These are phyloP conservation scores for Caradrina kadenii DNA, from an alignment of 2,888 invertebrate genomes.

Conservation along the genomic window DNA sequence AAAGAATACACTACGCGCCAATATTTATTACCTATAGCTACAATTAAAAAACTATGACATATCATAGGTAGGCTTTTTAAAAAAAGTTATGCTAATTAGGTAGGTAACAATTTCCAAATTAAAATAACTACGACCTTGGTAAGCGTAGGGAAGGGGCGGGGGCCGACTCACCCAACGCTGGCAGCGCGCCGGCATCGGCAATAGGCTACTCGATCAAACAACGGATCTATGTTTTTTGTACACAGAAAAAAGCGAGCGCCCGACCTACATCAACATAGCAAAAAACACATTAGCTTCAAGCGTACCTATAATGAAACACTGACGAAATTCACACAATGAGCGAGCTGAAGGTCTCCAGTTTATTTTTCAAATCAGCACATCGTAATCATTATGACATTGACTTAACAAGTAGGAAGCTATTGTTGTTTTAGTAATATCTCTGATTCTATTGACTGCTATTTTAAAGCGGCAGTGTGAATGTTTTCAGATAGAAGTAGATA, in stretches of 20 bases:
- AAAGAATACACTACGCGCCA: no score
- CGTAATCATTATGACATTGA: conserved; percentile 74
- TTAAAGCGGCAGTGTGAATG: conserved; percentile 39
- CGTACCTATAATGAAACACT: conserved; percentile 66
- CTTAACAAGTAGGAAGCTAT: conserved; percentile 66
- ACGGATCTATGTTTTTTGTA: conserved; percentile 77
- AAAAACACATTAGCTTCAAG: conserved; percentile 73
- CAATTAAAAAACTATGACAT: neutral
- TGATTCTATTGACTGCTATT: conserved; percentile 31
- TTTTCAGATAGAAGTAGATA: conserved; percentile 1
- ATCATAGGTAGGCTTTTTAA: neutral
- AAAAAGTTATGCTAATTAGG: neutral
- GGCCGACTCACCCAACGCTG: conserved; percentile 45
- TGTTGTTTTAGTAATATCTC: conserved; percentile 60
- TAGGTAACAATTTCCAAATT: conserved; percentile 5
- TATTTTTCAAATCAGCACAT: conserved; percentile 67
- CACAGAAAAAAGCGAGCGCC: conserved; percentile 73
- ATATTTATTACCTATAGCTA: no score
- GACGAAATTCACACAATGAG: conserved; percentile 67
- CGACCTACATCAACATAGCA: conserved; percentile 87
- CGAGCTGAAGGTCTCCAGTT: conserved; percentile 65
- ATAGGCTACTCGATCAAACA: conserved; percentile 32
- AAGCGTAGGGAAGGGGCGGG: conserved; percentile 51
- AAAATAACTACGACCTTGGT: conserved; percentile 43
- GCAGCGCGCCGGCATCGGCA: conserved; percentile 65